Evolutionary conservation across 2,113 vertebrate species (phyloP).

Genomic region (Neoarius graeffei): DNA sequence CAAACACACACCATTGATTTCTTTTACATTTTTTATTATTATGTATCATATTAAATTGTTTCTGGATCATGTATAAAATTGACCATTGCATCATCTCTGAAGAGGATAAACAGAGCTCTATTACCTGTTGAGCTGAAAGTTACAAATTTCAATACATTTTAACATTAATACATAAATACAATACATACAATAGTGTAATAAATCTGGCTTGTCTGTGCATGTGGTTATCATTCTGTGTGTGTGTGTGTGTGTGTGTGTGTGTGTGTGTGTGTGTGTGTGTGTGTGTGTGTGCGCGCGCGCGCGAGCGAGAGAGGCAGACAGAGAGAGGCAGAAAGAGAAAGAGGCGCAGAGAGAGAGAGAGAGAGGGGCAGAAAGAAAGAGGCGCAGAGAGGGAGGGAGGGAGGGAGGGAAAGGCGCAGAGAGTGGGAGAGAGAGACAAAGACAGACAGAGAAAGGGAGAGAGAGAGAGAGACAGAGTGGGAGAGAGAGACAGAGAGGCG

Average conservation of each 20-base stretch:
- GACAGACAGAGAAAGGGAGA: too few species aligned
- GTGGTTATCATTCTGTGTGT: neutral
- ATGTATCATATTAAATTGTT: neutral
- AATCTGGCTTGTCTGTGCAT: neutral
- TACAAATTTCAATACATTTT: neutral
- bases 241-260: neutral
- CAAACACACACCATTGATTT: neutral
- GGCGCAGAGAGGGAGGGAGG: too few species aligned
- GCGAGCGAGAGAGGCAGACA: too few species aligned
- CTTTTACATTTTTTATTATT: neutral
- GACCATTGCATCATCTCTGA: neutral
- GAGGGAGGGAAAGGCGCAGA: too few species aligned
- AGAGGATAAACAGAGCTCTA: neutral
- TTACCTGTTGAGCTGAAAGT: neutral
- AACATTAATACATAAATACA: neutral
- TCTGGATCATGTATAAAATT: neutral
- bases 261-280: neutral
- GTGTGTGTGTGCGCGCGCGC: neutral
- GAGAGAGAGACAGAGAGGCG: too few species aligned
- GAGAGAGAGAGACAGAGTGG: too few species aligned
- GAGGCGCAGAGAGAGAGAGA: too few species aligned
- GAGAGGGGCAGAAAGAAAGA: too few species aligned
- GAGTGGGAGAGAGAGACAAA: too few species aligned
- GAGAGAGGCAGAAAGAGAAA: too few species aligned
- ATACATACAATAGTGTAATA: neutral